Percentiles rank a stretch among this genome's conserved stretches.
Evolutionary conservation across 2,888 invertebrate species (phyloP).

Genomic region (Muschampia plurimacula): DNA sequence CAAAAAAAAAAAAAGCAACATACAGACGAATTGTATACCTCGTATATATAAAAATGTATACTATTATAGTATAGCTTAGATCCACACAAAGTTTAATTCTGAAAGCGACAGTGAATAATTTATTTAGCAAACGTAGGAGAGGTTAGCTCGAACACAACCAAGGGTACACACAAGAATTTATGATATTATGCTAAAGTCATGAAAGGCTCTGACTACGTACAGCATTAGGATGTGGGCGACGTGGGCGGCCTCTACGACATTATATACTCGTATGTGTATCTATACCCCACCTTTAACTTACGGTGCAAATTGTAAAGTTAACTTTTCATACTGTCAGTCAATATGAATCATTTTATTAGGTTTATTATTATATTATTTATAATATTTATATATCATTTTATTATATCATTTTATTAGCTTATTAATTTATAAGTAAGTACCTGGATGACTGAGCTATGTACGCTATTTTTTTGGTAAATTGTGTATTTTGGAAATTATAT

Average conservation of each 20-base stretch:
- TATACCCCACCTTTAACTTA: slow-evolving; percentile 45
- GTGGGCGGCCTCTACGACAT: slow-evolving; percentile 54
- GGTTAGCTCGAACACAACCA: slow-evolving; percentile 12
- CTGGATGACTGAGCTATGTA: too few species aligned
- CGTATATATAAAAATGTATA: slow-evolving; percentile 15
- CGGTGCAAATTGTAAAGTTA: slow-evolving; percentile 9
- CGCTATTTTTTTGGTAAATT: too few species aligned
- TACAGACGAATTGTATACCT: too few species aligned
- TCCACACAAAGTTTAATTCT: slow-evolving; percentile 7
- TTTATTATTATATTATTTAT: too few species aligned
- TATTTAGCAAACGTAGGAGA: slow-evolving; percentile 22
- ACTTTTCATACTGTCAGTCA: neutral
- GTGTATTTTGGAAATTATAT: too few species aligned
- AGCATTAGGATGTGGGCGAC: slow-evolving; percentile 44
- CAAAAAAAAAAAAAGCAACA: too few species aligned
- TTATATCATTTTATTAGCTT: too few species aligned
- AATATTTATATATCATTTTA: too few species aligned
- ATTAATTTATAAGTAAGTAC: neutral
- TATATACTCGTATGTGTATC: neutral
- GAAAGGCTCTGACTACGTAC: slow-evolving; percentile 48
- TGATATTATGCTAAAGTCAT: slow-evolving; percentile 56
- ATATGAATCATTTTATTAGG: too few species aligned
- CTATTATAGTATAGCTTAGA: neutral
- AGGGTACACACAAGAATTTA: slow-evolving; percentile 35
- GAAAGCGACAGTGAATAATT: slow-evolving; percentile 32